A percentile compares a stretch with the other conserved stretches of the same genome.
Conservation (phyloP, 2,797 vertebrate genomes). For the Psittacula echo region DNA sequence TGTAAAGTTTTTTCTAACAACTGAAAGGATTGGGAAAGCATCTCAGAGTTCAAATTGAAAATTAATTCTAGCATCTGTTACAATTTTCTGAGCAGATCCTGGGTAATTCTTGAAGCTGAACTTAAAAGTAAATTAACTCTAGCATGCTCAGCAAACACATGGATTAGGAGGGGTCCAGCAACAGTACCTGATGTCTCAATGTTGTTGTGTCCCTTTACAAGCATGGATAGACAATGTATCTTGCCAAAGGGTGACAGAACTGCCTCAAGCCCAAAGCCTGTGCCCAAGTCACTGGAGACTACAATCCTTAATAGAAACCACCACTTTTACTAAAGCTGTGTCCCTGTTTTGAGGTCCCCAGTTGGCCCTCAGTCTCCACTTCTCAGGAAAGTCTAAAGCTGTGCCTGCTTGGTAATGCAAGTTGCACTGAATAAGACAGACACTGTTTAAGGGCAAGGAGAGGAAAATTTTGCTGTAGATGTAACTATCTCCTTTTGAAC, state of each 20-base stretch:
- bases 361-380: not conserved
- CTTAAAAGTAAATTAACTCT: not conserved
- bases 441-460: not conserved
- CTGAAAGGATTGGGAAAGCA: not conserved
- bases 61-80: not conserved
- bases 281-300: not conserved
- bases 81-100: not conserved
- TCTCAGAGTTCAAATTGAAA: not conserved
- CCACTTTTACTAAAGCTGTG: not conserved
- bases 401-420: not conserved
- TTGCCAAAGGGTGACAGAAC: not conserved
- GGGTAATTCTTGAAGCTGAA: not conserved
- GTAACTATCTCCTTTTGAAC: not conserved
- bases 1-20: not conserved
- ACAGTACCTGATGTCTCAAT: rapidly evolving
- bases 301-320: not conserved
- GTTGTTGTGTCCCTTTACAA: not conserved
- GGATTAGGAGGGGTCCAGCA: not conserved
- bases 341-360: not conserved
- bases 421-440: not conserved
- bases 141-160: not conserved
- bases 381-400: not conserved
- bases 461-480: not conserved
- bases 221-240: rapidly evolving
- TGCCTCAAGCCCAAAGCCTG: rapidly evolving